Evolutionary conservation across 2,888 invertebrate genomes (phyloP), one percentile per base, ranked within the genome.

Genomic region (Ferdinandea cuprea): DNA sequence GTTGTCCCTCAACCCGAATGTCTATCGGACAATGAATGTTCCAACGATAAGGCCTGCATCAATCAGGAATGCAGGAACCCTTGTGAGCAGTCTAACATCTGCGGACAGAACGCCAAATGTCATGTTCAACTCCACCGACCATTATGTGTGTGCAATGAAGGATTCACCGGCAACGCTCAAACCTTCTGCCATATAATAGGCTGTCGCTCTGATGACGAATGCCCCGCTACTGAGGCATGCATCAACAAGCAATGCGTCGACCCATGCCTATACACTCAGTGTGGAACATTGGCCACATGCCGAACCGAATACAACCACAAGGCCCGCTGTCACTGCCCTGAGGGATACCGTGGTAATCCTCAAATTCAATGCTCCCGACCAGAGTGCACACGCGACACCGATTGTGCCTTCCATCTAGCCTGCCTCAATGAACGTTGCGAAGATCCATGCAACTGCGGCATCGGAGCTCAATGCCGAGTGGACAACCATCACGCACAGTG

Each of bases 391-490:
- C 89, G 88, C 2, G 95, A 97, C 88, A 92, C 93, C 4, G 96
- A 97, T 85, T 97, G 97, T 87, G 93, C 96, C 0, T 93, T 94
- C 84, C 94, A 95, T 91, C 91, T 96, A 86, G 95, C 96, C 7
- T 98, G 98, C 88, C 92, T 93, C 83, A 94, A 94, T 86, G 95
- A 95, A 87, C 93, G 93, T 74, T 98, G 98, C 88, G 94, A 94
- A 87, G 94, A 96, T 91, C 97, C 97, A 6, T 98, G 97, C 90
- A 93, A 95, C 65, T 97, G 97, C 88, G 96, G 96, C n/a, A 91
- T 92, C 5, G 93, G 93, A 8, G 96, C 97, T 1, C 92, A 94
- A 77, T 98, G 98, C 87, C 93, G 92, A 1, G 96, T 96, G 4
- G 92, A 93, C 63, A 94, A 96, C 85, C 97, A 97, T 89, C 91